Evolutionary conservation across 53 echinoderm and acorn worm species (phyloP), one percentile per base, ranked within the genome.

Genomic region (Paracentrotus lividus): DNA sequence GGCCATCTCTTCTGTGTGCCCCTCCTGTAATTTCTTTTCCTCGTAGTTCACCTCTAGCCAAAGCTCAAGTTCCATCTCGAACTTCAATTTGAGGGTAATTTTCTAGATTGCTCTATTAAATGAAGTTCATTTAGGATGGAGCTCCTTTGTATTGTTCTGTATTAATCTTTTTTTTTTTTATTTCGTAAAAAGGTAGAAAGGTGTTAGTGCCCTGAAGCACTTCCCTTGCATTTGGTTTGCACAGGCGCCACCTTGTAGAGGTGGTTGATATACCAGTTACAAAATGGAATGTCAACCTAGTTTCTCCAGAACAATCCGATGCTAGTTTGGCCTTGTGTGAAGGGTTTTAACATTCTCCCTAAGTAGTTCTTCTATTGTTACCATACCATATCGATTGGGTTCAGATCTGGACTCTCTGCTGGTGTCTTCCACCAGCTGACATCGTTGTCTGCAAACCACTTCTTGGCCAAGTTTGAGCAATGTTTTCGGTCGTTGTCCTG

Each of bases 381-480:
- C 96, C 96, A 94, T 43, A 96, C 65, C 44, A 95, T 94, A 59
- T 96, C 94, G 0, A 94, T 96, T 9, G 94, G 93, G 42, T 94
- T 96, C 14, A 96, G 29, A 42, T 96, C 96, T 1, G 96, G 96
- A 44, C 84, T 88, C 23, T 94, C 87, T 0, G 96, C 86, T 0
- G 96, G 96, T 32, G 94, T 94, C 53, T 56, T 94, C 96, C 96
- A 96, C 89, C 94, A 94, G 77, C 45, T 93, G 49, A 89, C 92
- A 12, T 31, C 36, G 27, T 91, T 69, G 29, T 90, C n/a, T n/a
- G n/a, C n/a, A n/a, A n/a, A n/a, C n/a, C n/a, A n/a, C n/a, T n/a
- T n/a, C n/a, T n/a, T n/a, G n/a, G n/a, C n/a, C n/a, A 20, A 66
- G 34, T 1, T 21, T 54, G 94, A 94, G 1, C 85, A 65, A 53